Conservation (phyloP, 2,797 vertebrate genomes). For the Etheostoma nigrum region DNA sequence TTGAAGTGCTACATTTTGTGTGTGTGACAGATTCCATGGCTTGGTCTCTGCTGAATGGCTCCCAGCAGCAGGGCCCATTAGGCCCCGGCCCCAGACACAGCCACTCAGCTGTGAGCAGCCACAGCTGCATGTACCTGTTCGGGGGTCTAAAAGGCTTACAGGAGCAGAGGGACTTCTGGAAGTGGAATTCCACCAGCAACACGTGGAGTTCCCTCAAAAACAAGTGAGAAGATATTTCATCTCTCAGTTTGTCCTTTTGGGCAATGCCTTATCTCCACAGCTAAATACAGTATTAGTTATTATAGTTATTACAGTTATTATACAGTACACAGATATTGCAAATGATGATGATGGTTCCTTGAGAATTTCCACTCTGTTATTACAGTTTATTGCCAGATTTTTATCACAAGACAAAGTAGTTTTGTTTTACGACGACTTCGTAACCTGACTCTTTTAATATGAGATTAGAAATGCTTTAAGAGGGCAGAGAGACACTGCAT, state of each 20-base stretch:
- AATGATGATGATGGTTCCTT: no score
- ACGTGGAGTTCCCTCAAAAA: slow-evolving; percentile 86
- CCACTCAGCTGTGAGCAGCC: slow-evolving; percentile 85
- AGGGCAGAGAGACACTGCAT: background rate
- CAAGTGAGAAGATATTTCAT: slow-evolving; percentile 76
- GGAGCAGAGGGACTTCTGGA: slow-evolving; percentile 92
- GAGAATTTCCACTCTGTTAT: background rate
- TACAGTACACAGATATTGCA: no score
- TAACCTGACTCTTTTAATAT: background rate
- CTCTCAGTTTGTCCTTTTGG: background rate
- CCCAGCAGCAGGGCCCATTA: slow-evolving; percentile 38
- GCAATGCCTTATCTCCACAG: no score
- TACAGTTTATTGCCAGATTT: background rate
- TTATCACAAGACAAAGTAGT: background rate
- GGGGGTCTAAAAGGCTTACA: slow-evolving; percentile 87
- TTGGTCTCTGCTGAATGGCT: slow-evolving; percentile 80
- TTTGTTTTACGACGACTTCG: background rate
- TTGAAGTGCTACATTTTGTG: background rate
- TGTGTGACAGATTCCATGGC: slow-evolving; percentile 79
- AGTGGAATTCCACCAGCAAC: slow-evolving; percentile 83
- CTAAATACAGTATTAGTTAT: background rate
- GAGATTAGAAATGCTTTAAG: background rate
- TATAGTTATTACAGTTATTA: no score
- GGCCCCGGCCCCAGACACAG: slow-evolving; percentile 89
- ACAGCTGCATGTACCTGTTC: slow-evolving; percentile 87